Conservation (phyloP, 2,797 vertebrate species). For the Centropyge bicolor region DNA sequence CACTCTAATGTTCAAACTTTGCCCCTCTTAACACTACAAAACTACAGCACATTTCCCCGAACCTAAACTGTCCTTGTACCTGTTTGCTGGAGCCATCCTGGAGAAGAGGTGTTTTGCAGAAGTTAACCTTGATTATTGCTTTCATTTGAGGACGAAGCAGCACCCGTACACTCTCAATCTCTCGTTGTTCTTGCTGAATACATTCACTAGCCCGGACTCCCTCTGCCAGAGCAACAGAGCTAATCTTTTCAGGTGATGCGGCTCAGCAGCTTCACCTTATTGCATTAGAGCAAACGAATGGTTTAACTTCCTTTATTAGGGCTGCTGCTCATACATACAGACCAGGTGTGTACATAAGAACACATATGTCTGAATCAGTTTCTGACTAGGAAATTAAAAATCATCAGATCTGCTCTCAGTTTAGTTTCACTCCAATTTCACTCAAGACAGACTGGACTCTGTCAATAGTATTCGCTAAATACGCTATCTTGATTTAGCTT, state of each 20-base stretch:
- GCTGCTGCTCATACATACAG: conserved; percentile 37
- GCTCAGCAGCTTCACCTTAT: conserved; percentile 76
- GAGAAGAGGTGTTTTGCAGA: conserved; percentile 57
- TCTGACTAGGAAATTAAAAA: neutral
- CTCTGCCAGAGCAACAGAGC: conserved; percentile 42
- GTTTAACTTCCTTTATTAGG: conserved; percentile 64
- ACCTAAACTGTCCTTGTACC: conserved; percentile 54
- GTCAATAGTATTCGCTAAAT: too few relatives aligned
- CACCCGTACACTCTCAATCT: conserved; percentile 6
- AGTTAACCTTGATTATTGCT: conserved; percentile 74
- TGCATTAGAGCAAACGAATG: conserved; percentile 73
- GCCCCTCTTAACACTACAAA: neutral
- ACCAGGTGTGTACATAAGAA: neutral
- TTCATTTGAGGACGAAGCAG: conserved; percentile 75
- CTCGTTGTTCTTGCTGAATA: conserved; percentile 18
- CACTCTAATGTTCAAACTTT: neutral
- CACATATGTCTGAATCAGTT: neutral
- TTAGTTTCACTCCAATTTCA: too few relatives aligned
- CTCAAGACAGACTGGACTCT: too few relatives aligned
- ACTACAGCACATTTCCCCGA: neutral
- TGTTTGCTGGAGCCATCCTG: conserved; percentile 64
- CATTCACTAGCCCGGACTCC: conserved; percentile 20
- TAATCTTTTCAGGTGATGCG: conserved; percentile 79
- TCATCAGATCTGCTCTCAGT: neutral
- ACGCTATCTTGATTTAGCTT: too few relatives aligned